Percentiles rank a stretch among this genome's conserved stretches.
These are phyloP conservation scores for Eupithecia inturbata DNA, from an alignment of 2,888 invertebrate species.

Conservation along the genomic window DNA sequence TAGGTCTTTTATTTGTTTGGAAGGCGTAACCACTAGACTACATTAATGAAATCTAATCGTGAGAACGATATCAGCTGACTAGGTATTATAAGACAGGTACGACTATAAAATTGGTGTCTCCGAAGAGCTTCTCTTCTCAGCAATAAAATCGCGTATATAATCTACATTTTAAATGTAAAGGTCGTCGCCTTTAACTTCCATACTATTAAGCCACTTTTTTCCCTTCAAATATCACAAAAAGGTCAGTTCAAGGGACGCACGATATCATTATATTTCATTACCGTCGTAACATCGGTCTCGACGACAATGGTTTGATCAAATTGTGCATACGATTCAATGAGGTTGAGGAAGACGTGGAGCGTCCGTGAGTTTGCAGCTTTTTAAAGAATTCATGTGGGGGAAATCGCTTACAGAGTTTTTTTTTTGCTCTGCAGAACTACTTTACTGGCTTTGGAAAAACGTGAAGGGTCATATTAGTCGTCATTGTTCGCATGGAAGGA, in stretches of 20 bases:
- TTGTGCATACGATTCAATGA: constrained; percentile 70
- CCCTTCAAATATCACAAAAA: constrained; percentile 43
- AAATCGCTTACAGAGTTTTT: constrained; percentile 1
- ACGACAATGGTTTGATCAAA: constrained; percentile 56
- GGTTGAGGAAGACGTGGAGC: constrained; percentile 58
- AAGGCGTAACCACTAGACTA: too few relatives aligned
- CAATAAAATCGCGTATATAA: constrained; percentile 12
- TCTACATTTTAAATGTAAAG: constrained; percentile 26
- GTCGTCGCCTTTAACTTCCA: constrained; percentile 33
- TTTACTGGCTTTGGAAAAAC: not conserved
- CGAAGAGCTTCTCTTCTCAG: not conserved
- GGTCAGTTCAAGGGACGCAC: constrained; percentile 50
- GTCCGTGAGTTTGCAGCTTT: constrained; percentile 45
- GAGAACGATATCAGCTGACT: not conserved
- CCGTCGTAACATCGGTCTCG: constrained; percentile 58
- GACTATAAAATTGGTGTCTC: not conserved
- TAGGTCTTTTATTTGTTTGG: too few relatives aligned
- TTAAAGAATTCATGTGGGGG: not conserved
- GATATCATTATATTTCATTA: constrained; percentile 64
- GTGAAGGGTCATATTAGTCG: not conserved
- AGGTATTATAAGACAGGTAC: not conserved
- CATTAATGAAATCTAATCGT: not conserved
- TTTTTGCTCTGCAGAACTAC: not conserved
- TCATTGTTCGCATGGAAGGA: not conserved
- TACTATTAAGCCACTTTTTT: constrained; percentile 39